Conservation (phyloP, 2,797 vertebrate genomes). For the Pangasius larnaudii region DNA sequence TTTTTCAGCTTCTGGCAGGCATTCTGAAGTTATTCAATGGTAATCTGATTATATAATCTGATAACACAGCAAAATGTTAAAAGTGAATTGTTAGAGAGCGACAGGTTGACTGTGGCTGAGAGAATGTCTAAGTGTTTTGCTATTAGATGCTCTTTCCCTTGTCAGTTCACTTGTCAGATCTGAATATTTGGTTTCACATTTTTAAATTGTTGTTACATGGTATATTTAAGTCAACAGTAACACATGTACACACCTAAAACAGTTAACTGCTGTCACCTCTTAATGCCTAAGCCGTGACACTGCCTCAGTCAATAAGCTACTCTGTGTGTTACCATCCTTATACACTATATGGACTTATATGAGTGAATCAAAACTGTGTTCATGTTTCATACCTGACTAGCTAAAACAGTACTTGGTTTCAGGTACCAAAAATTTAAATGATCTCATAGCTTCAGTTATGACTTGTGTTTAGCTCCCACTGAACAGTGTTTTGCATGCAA, state of each 20-base stretch:
- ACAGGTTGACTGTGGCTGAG: background rate
- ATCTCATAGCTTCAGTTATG: background rate
- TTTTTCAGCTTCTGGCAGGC: background rate
- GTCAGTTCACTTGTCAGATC: background rate
- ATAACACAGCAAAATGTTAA: background rate
- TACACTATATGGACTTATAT: background rate
- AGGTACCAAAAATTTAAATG: background rate
- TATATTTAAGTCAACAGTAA: slow-evolving; percentile 2
- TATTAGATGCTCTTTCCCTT: background rate
- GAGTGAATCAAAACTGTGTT: background rate
- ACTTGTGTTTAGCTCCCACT: background rate
- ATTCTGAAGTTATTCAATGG: slow-evolving; percentile 2
- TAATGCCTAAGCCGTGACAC: background rate
- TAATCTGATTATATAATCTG: slow-evolving; percentile 19
- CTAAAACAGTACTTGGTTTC: background rate
- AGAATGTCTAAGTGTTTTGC: background rate
- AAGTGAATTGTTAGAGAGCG: background rate
- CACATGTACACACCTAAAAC: background rate
- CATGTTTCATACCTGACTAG: background rate
- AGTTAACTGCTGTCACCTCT: slow-evolving; percentile 1
- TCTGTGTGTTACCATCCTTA: background rate
- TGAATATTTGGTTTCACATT: background rate
- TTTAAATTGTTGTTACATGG: background rate
- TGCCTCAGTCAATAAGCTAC: background rate
- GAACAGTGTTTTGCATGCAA: background rate